A percentile compares a stretch with the other conserved stretches of the same genome.
Evolutionary conservation across 2,113 vertebrate genomes (phyloP).

Genomic region (Pseudorasbora parva): DNA sequence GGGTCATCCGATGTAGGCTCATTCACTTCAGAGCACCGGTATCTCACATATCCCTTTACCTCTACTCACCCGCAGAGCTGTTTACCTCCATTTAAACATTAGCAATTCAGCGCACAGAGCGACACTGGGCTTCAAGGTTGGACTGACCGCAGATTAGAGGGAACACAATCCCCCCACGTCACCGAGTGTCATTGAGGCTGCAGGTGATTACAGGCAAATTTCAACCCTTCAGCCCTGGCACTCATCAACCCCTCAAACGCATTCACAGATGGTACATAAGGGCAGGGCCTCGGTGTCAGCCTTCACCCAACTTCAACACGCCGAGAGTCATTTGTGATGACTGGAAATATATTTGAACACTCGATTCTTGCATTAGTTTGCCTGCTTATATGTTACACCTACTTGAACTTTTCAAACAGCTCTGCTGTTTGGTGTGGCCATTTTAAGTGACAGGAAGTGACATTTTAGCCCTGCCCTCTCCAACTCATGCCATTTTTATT

Average conservation of each 20-base stretch:
- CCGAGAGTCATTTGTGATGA: constrained; percentile 16
- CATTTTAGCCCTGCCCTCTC: neutral
- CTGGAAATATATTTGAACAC: neutral
- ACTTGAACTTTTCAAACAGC: neutral
- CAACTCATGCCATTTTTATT: neutral
- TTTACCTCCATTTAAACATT: constrained; percentile 36
- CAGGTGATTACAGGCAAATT: constrained; percentile 47
- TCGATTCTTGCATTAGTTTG: neutral
- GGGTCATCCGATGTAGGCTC: neutral
- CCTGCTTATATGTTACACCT: neutral
- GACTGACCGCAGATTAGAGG: constrained; percentile 46
- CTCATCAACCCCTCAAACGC: constrained; percentile 4
- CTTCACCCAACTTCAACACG: constrained; percentile 18
- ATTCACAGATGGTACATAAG: neutral
- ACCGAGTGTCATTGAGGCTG: constrained; percentile 26
- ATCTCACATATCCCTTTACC: constrained; percentile 25
- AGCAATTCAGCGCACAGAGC: constrained; percentile 46
- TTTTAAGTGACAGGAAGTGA: too few species aligned
- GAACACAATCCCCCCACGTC: constrained; percentile 26
- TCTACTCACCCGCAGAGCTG: constrained; percentile 19
- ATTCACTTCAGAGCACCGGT: neutral
- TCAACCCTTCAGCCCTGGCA: neutral
- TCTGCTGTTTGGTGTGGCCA: neutral
- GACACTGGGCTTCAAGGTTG: constrained; percentile 51
- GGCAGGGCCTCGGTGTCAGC: constrained; percentile 35